Evolutionary conservation across 37 sponge, comb jelly and placozoan genomes (phyloP).

Genomic region (Geodia barretti): DNA sequence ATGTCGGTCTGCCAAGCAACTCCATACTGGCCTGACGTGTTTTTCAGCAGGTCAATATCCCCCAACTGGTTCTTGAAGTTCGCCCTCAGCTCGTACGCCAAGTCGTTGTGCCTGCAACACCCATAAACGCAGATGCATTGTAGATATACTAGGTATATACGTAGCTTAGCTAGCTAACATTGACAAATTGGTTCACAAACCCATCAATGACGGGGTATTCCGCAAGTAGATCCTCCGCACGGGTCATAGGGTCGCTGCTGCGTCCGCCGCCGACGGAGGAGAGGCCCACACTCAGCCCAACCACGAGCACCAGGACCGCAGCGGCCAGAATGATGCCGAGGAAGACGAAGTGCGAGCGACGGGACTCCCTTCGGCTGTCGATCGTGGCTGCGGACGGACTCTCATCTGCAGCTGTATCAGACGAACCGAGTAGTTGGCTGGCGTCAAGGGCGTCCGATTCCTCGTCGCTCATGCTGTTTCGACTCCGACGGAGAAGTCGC

Average conservation of each 20-base stretch:
- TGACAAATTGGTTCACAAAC: slow-evolving; percentile 13
- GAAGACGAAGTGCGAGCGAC: neutral
- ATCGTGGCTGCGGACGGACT: neutral
- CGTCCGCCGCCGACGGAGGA: neutral
- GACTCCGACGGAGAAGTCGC: too few species aligned
- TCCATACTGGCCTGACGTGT: slow-evolving; percentile 18
- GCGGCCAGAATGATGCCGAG: neutral
- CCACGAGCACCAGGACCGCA: neutral
- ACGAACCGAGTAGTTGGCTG: too few species aligned
- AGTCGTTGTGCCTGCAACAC: slow-evolving; percentile 67
- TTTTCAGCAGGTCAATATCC: slow-evolving; percentile 28
- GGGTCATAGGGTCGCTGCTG: slow-evolving; percentile 17
- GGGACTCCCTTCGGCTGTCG: neutral
- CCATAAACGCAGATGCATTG: neutral
- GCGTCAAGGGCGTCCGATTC: neutral
- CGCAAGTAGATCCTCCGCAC: slow-evolving; percentile 32
- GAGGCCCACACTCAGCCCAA: neutral
- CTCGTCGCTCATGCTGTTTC: neutral
- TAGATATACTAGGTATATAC: neutral
- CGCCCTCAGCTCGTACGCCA: slow-evolving; percentile 41
- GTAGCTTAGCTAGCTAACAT: neutral
- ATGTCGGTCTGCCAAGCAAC: slow-evolving; percentile 68
- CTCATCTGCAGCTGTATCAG: neutral
- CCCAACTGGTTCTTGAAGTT: slow-evolving; percentile 46
- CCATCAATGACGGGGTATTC: slow-evolving; percentile 57